Conservation (phyloP, 2,797 vertebrate genomes). For the Ptychobarbus kaznakovi region DNA sequence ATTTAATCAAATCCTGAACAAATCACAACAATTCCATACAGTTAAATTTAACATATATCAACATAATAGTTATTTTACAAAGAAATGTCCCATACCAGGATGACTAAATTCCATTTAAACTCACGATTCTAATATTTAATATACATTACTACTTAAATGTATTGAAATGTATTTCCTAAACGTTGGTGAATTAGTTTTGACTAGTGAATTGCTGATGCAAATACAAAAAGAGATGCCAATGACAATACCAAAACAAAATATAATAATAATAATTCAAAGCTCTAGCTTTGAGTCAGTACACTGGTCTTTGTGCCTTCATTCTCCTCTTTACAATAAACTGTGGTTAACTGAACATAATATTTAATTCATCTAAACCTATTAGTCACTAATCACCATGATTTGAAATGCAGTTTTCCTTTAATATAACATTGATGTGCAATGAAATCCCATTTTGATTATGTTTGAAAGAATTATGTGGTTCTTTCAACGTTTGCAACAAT, state of each 20-base stretch:
- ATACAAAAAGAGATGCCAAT: neutral
- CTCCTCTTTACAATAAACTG: neutral
- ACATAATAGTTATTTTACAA: slow-evolving; percentile 9
- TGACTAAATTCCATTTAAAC: neutral
- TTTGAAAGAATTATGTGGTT: slow-evolving; percentile 23
- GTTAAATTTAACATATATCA: neutral
- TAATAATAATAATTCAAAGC: neutral
- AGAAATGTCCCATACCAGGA: neutral
- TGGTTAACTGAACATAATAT: neutral
- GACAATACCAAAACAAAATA: neutral
- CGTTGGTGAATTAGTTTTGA: neutral
- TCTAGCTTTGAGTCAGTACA: neutral
- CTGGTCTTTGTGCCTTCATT: neutral
- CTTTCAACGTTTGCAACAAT: slow-evolving; percentile 25
- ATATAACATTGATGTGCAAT: slow-evolving; percentile 20
- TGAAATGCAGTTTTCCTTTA: slow-evolving; percentile 11
- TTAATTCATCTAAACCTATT: slow-evolving; percentile 3
- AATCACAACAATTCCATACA: neutral
- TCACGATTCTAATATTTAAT: neutral
- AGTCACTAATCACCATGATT: neutral
- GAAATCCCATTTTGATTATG: slow-evolving; percentile 16
- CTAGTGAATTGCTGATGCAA: neutral
- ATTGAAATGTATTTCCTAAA: neutral
- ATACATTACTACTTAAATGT: too few species aligned
- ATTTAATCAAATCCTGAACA: neutral